A percentile compares a stretch with the other conserved stretches of the same genome.
phyloP scores from a whole-genome alignment of 92 coral and sea anemone species.

The Diadumene lineata region DNA sequence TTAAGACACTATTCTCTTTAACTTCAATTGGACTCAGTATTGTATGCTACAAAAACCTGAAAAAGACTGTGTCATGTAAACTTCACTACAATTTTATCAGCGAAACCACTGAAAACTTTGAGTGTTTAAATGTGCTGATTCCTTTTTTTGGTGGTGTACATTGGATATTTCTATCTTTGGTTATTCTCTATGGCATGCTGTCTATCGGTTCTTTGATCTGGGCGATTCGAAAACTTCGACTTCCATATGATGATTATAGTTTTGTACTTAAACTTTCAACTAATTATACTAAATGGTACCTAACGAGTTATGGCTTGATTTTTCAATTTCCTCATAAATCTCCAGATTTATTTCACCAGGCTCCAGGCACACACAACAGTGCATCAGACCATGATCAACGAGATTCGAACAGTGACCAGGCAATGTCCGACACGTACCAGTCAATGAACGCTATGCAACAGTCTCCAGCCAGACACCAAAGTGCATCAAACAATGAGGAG shows the following conservation, averaged over 20 bases:
- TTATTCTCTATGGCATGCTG: background rate
- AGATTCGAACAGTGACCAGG: too few species aligned
- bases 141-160: background rate
- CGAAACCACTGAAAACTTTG: background rate
- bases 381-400: too few species aligned
- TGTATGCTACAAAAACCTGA: background rate
- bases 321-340: too few species aligned
- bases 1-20: background rate
- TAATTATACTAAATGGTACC: too few species aligned
- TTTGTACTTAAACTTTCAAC: background rate
- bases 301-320: too few species aligned
- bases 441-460: too few species aligned
- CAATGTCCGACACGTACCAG: too few species aligned
- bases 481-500: too few species aligned
- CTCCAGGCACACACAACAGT: too few species aligned
- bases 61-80: background rate
- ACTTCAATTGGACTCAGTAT: background rate
- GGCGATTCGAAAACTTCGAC: background rate
- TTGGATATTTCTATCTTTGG: background rate
- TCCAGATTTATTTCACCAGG: too few species aligned
- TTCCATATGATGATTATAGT: conserved; percentile 3
- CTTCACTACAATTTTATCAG: background rate
- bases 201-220: background rate
- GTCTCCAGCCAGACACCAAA: too few species aligned
- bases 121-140: background rate